phyloP scores from a whole-genome alignment of 2,797 vertebrate genomes.

The Cyprinella venusta region DNA sequence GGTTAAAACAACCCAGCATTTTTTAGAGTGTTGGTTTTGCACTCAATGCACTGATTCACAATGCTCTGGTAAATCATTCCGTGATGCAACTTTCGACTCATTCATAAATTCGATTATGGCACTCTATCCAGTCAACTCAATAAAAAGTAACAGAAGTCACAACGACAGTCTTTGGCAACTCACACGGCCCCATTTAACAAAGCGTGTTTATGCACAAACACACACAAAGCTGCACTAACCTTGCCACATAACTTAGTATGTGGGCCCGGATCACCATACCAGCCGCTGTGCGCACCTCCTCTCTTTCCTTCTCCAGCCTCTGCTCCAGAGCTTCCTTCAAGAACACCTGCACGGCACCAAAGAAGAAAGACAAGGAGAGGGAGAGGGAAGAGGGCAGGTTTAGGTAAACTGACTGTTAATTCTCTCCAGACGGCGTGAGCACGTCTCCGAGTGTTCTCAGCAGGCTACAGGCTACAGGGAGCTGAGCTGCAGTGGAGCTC shows the following conservation, averaged over 20 bases:
- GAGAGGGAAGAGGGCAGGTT: conserved; percentile 11
- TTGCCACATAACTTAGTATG: conserved; percentile 95
- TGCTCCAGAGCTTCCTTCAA: conserved; percentile 85
- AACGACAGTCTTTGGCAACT: conserved; percentile 20
- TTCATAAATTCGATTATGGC: conserved; percentile 8
- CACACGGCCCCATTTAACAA: background rate
- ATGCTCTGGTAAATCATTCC: conserved; percentile 18
- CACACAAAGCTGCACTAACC: conserved; percentile 77
- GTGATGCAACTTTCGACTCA: conserved; percentile 1
- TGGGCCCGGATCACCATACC: conserved; percentile 91
- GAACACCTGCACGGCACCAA: conserved; percentile 76
- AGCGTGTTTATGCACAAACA: conserved; percentile 43
- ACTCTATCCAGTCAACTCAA: conserved; percentile 7
- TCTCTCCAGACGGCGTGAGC: conserved; percentile 2
- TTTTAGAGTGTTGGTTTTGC: background rate
- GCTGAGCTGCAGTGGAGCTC: conserved; percentile 35
- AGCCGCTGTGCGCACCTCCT: conserved; percentile 79
- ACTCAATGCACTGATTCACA: conserved; percentile 12
- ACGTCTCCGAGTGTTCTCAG: conserved; percentile 20
- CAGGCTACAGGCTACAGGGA: conserved; percentile 37
- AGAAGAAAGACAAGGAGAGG: conserved; percentile 52
- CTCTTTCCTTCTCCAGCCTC: conserved; percentile 82
- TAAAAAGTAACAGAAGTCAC: conserved; percentile 24
- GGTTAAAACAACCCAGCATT: too few relatives aligned
- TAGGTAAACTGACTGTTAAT: background rate